Conservation (phyloP, 2,888 invertebrate species). For the Anagyrus pseudococci region DNA sequence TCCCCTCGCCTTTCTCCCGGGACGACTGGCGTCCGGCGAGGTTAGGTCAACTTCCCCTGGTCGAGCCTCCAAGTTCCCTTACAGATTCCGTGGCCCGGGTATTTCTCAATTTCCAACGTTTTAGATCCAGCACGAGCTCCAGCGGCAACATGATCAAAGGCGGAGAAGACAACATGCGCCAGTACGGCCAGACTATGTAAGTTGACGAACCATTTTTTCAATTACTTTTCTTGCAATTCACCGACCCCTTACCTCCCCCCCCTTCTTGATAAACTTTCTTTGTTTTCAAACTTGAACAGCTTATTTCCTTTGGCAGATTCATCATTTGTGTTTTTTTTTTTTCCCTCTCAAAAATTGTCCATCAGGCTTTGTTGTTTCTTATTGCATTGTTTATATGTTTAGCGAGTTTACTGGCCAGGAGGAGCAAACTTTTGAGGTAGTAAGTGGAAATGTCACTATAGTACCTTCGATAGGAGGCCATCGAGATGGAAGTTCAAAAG, state of each 20-base stretch:
- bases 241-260: neutral
- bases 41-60: no score
- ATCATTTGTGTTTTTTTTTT: no score
- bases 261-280: neutral
- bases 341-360: no score
- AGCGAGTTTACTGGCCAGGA: constrained; percentile 70
- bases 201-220: constrained; percentile 19
- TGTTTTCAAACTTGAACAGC: neutral
- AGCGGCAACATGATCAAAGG: constrained; percentile 51
- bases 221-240: neutral
- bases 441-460: constrained; percentile 72
- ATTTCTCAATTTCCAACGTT: no score
- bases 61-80: no score
- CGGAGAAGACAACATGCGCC: constrained; percentile 46
- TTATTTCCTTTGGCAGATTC: neutral
- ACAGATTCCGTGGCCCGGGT: no score
- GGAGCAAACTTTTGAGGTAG: constrained; percentile 67
- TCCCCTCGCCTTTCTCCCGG: no score
- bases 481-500: constrained; percentile 85
- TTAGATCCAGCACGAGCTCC: no score
- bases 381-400: constrained; percentile 4
- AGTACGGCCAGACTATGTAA: constrained; percentile 49
- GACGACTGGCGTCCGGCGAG: no score
- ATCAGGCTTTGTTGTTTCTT: constrained; percentile 3
- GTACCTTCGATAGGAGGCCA: constrained; percentile 76